Evolutionary conservation across 2,797 vertebrate species (phyloP).

Genomic region (Rhabdomys pumilio): DNA sequence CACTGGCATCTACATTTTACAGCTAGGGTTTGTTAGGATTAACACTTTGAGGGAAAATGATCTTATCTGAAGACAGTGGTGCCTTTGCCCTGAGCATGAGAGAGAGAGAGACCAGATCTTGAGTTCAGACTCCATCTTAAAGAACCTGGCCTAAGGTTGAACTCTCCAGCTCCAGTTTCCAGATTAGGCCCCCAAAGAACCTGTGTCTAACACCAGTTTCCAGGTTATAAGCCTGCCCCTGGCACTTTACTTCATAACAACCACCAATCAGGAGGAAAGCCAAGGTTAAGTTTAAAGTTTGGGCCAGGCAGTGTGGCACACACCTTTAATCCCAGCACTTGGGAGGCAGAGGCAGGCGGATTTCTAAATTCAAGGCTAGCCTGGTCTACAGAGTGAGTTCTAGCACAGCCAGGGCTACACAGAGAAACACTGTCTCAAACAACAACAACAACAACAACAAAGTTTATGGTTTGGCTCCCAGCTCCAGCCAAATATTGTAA

Average conservation of each 20-base stretch:
- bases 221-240: not conserved
- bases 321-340: too few species aligned
- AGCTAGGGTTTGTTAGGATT: not conserved
- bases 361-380: too few species aligned
- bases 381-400: too few species aligned
- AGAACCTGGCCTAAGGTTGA: not conserved
- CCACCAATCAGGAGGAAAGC: not conserved
- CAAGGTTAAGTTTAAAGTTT: not conserved
- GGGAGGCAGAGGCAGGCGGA: too few species aligned
- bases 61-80: not conserved
- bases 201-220: too few species aligned
- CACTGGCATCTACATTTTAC: not conserved
- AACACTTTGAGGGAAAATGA: not conserved
- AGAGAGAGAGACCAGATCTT: not conserved
- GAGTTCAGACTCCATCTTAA: not conserved
- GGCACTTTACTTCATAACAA: not conserved
- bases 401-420: too few species aligned
- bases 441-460: too few species aligned
- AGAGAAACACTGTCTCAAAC: too few species aligned
- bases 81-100: not conserved
- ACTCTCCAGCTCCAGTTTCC: not conserved
- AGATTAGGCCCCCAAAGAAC: not conserved
- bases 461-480: too few species aligned
- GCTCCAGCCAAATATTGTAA: too few species aligned
- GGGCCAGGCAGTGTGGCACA: too few species aligned